Conservation (phyloP, 1,140 invertebrate species). For the Geopemphigus sp. region DNA sequence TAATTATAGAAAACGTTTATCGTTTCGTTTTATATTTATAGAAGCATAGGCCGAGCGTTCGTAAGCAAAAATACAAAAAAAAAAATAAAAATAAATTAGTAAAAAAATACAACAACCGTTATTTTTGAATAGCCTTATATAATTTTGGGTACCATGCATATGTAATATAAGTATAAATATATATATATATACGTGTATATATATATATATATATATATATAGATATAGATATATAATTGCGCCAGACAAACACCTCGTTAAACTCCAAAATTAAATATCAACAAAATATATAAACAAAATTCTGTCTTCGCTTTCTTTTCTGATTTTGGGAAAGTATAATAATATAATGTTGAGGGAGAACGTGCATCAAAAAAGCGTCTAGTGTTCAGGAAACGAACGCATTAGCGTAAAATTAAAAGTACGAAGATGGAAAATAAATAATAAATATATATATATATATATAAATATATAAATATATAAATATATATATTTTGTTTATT, state of each 20-base stretch:
- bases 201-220: no score
- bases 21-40: constrained; percentile 7
- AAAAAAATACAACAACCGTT: constrained; percentile 8
- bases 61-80: constrained; percentile 33
- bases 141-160: constrained; percentile 29
- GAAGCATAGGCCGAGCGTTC: constrained; percentile 33
- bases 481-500: constrained; percentile 5
- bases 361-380: constrained; percentile 47
- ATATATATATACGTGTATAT: no score
- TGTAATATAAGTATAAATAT: no score
- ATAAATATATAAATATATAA: constrained; percentile 44
- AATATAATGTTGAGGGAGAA: neutral
- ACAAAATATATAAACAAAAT: constrained; percentile 43
- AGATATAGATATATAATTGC: neutral
- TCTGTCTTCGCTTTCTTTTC: constrained; percentile 28
- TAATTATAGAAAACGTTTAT: neutral
- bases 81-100: constrained; percentile 1
- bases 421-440: constrained; percentile 24
- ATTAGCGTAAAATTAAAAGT: constrained; percentile 49
- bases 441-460: constrained; percentile 35
- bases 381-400: constrained; percentile 46
- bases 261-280: constrained; percentile 50
- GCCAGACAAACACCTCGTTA: constrained; percentile 52
- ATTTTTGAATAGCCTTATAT: constrained; percentile 25
- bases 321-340: neutral